Evolutionary conservation across 2,113 vertebrate species (phyloP), one percentile per base, ranked within the genome.

Genomic region (Monarcha castaneiventris): DNA sequence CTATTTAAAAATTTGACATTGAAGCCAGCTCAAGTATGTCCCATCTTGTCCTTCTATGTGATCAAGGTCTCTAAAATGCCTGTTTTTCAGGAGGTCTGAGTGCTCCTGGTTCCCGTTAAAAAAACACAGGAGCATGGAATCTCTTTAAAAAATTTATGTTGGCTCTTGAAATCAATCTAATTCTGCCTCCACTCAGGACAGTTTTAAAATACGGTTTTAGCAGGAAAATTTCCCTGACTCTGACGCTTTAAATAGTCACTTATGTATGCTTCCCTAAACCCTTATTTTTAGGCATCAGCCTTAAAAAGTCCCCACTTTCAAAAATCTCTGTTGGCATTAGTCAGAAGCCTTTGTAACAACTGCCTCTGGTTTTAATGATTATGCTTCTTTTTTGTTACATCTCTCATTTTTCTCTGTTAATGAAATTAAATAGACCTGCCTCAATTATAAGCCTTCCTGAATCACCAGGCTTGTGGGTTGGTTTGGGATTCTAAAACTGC

Each of bases 371-470:
- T 96, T 61, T 33, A 55, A 56, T 22, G 52, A 74, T 90, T 83
- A 27, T 32, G 15, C 25, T 59, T 41, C 32, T 61, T 84, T 80
- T 88, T 71, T 4, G 2, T 72, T 68, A 20, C n/a, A 81, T 77
- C 75, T 68, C 73, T 83, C 67, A 58, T 95, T 94, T 95, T 83
- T 37, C 56, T 89, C 76, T 9, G 13, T 77, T 90, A 88, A 71
- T 0, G 0, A 89, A 88, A 75, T 81, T 75, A 90, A 81, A 90
- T 39, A 78, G 54, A 87, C 66, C 74, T 87, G 52, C 52, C 44
- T 92, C 32, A 78, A 15, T 89, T 93, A 89, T 44, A 80, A 90
- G 10, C 22, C 49, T 93, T 87, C 75, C 88, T 72, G 83, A 95
- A 92, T 81, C 94, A 75, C 76, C 59, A 92, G 87, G 43, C 76